Conservation (phyloP, 2,797 vertebrate genomes). For the Lagorchestes hirsutus region DNA sequence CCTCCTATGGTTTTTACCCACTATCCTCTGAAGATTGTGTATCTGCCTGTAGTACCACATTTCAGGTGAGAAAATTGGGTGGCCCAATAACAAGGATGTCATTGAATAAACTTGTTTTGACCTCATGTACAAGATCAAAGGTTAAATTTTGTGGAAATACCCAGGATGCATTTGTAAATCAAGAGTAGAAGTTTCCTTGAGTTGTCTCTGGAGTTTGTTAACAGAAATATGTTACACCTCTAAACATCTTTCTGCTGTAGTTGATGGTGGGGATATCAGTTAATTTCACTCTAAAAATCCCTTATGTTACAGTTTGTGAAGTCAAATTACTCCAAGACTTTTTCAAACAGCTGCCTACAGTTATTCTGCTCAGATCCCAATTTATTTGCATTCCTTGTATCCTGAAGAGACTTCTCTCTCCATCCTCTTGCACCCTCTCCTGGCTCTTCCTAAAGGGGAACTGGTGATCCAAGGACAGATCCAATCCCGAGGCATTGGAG, state of each 20-base stretch:
- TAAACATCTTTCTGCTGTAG: neutral
- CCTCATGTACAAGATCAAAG: neutral
- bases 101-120: neutral
- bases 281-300: conserved; percentile 37
- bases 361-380: neutral
- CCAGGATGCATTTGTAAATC: neutral
- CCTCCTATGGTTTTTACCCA: neutral
- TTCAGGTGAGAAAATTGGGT: neutral
- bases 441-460: neutral
- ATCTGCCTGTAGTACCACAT: neutral
- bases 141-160: neutral
- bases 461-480: neutral
- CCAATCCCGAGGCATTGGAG: neutral
- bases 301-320: conserved; percentile 65
- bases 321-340: conserved; percentile 26
- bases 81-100: neutral
- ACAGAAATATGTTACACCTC: neutral
- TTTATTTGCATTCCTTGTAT: conserved; percentile 52
- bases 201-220: conserved; percentile 16
- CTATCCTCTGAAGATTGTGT: neutral
- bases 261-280: neutral
- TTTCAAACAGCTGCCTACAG: neutral
- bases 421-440: neutral
- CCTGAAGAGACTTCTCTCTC: conserved; percentile 19
- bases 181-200: conserved; percentile 3